phyloP scores from a whole-genome alignment of 2,113 vertebrate species.

The Rhinolophus ferrumequinum region DNA sequence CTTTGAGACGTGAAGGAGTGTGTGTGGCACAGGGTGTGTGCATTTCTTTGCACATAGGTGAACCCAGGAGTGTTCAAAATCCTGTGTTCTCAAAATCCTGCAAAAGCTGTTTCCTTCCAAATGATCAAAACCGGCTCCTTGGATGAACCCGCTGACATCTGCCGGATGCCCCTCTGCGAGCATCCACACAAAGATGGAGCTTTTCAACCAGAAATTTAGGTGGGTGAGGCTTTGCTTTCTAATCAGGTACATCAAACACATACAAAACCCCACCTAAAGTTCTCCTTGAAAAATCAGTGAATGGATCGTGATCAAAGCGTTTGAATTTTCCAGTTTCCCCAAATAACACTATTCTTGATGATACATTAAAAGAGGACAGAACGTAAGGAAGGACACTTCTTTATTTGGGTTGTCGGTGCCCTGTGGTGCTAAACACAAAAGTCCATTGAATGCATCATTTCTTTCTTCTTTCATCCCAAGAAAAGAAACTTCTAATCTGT shows the following conservation, averaged over 20 bases:
- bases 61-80: too few relatives aligned
- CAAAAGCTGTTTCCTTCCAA: neutral
- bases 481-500: neutral
- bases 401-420: neutral
- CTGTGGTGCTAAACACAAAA: neutral
- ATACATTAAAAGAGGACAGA: neutral
- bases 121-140: neutral
- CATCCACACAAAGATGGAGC: neutral
- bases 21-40: too few relatives aligned
- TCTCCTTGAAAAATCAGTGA: conserved; percentile 4
- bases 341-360: neutral
- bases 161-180: neutral
- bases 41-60: too few relatives aligned
- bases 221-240: neutral
- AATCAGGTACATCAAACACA: conserved; percentile 18
- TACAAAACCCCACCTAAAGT: conserved; percentile 11
- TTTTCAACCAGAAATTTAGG: neutral
- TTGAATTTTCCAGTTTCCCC: neutral
- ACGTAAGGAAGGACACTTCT: neutral
- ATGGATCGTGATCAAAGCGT: conserved; percentile 9
- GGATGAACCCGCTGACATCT: neutral
- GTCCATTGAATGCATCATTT: neutral
- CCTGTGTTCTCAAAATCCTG: neutral
- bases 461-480: neutral
- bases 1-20: fast-evolving